Evolutionary conservation across 2,888 invertebrate genomes (phyloP), one percentile per base, ranked within the genome.

Genomic region (Drosophila hamatofila): DNA sequence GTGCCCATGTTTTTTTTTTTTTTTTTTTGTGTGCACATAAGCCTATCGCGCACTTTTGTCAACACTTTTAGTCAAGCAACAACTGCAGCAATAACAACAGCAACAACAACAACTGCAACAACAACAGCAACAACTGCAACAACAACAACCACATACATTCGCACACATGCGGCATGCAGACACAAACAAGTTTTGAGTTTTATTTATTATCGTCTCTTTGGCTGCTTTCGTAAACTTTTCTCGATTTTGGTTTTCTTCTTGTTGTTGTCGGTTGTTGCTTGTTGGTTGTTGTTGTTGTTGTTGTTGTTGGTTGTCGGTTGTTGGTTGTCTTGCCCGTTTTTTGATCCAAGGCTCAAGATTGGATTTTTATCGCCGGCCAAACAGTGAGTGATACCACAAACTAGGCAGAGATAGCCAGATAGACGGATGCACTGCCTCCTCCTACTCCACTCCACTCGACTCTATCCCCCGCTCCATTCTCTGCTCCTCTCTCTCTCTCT

Each of bases 11-110:
- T 60, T 49, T 42, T 5, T 42, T 42, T 37, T 37, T 51, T 51
- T 60, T 18, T 49, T 27, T 35, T 55, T 35, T 76, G 78, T 76
- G 81, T 78, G 79, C 74, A 74, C 72, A 74, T 76, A 76, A 78
- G 81, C 80, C 89, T 89, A 88, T 90, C 90, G 81, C 80, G 86
- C 87, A 89, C 84, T 89, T 88, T 89, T 90, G 88, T 88, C 90
- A 89, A 88, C 88, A 88, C 90, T 90, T 90, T 90, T 83, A 88
- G 83, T 82, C 76, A 80, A 70, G 70, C 78, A 78, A 78, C 78
- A 61, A 59, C 58, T 59, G 41, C 54, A 61, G 37, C 70, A 56
- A 39, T 60, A 25, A 60, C 68, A 33, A 37, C 66, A 52, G 52
- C 55, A 60, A 55, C n/a, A n/a, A n/a, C n/a, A 11, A 33, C 27